These are phyloP conservation scores for Aurelia coerulea DNA, from an alignment of 30 jellyfish, hydroid and myxozoan species.

Conservation along the genomic window DNA sequence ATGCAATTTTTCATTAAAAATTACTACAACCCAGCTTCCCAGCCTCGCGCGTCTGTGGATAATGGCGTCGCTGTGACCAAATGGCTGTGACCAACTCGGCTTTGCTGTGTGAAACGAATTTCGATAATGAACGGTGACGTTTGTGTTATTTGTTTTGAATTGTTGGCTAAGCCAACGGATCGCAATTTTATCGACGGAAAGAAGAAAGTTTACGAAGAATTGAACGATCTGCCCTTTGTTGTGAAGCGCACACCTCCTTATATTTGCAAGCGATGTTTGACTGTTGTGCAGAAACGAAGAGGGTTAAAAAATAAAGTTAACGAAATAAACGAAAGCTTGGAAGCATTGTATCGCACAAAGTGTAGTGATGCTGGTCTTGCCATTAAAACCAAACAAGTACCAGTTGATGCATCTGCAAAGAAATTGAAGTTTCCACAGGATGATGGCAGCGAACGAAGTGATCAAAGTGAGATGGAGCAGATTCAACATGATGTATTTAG, in stretches of 20 bases:
- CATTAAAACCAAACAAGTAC: conserved; percentile 22
- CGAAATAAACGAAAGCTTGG: conserved; percentile 6
- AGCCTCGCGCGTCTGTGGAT: no score
- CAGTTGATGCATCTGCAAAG: conserved; percentile 16
- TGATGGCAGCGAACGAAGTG: not conserved
- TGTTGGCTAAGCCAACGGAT: conserved; percentile 13
- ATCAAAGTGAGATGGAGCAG: conserved; percentile 21
- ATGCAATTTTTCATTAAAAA: no score
- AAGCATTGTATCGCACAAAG: conserved; percentile 3
- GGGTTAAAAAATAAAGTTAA: not conserved
- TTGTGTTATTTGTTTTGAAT: conserved; percentile 22
- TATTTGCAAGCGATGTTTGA: conserved; percentile 25
- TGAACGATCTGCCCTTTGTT: conserved; percentile 13
- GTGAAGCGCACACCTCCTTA: conserved; percentile 11
- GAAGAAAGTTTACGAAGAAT: conserved; percentile 3
- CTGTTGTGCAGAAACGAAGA: conserved; percentile 1
- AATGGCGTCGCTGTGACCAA: not conserved
- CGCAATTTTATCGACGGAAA: conserved; percentile 17
- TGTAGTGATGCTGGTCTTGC: conserved; percentile 18
- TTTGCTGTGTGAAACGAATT: no score
- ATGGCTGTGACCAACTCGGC: no score
- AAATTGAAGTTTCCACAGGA: conserved; percentile 14
- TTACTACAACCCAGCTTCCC: no score
- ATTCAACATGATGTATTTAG: conserved; percentile 6
- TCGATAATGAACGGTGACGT: not conserved